Evolutionary conservation across 2,113 vertebrate species (phyloP), one percentile per base, ranked within the genome.

Genomic region (Mellivora capensis): DNA sequence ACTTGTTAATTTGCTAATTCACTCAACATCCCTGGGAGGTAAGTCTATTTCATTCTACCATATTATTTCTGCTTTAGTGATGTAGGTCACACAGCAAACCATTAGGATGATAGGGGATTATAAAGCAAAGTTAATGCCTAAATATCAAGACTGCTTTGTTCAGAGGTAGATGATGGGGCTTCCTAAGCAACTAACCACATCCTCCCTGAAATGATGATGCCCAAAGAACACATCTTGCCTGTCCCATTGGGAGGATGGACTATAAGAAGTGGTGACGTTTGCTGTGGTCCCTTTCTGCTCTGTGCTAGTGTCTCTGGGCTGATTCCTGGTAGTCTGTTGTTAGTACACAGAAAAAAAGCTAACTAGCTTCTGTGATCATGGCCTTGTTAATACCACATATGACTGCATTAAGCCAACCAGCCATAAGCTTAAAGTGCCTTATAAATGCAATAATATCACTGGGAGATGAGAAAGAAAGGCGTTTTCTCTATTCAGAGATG

Each of bases 1-100:
- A 95, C 87, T 97, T n/a, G 15, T 97, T 97, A 96, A 98, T 96
- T 98, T 96, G 94, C 83, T 97, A 97, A 98, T 97, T 98, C 96
- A 97, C 74, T 96, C 91, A 97, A 95, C 89, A 96, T 96, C 94
- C 93, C 93, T 12, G 2, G 93, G 97, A 97, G 79, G 96, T 97
- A 96, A 95, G 64, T 84, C 89, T 93, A 94, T 97, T 97, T 93
- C 91, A 95, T 96, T 97, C 74, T 61, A 90, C 91, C 85, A 93
- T 97, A 96, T 98, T 98, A 96, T 98, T 94, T 97, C 90, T 93
- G 87, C 77, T 97, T 97, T 97, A 95, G 84, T 90, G 83, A 96
- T 96, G 96, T 97, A 96, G 91, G 95, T 98, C 97, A 94, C 92
- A 90, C 42, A 96, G 93, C 87, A 97, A 96, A 97, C 93, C 93